These are phyloP conservation scores for Liolophura sinensis DNA, from an alignment of 1,140 invertebrate species.

Conservation along the genomic window DNA sequence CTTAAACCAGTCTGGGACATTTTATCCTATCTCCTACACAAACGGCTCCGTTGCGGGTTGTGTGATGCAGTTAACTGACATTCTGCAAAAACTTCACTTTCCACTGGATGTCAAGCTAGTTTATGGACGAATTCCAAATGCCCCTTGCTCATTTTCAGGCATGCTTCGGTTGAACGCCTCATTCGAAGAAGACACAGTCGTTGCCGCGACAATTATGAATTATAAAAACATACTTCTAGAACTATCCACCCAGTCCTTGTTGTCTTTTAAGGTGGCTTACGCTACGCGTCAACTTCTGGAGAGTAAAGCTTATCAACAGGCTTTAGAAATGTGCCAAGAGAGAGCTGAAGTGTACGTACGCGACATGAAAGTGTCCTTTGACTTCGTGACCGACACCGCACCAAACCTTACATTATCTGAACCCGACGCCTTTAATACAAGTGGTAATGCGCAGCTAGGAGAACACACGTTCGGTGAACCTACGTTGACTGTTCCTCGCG, in stretches of 20 bases:
- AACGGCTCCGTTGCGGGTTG: constrained; percentile 12
- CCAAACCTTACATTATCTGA: neutral
- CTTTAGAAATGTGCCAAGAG: constrained; percentile 25
- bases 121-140: constrained; percentile 30
- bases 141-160: constrained; percentile 35
- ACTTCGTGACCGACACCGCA: constrained; percentile 11
- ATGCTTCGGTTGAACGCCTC: constrained; percentile 23
- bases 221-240: constrained; percentile 33
- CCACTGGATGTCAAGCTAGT: constrained; percentile 33
- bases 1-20: constrained; percentile 27
- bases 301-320: constrained; percentile 20
- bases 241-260: constrained; percentile 23
- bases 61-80: constrained; percentile 29
- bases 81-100: constrained; percentile 20
- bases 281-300: constrained; percentile 16
- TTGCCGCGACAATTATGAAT: constrained; percentile 33
- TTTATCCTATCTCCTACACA: constrained; percentile 27
- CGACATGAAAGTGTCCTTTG: constrained; percentile 30
- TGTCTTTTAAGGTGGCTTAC: constrained; percentile 26
- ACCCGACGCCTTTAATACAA: neutral
- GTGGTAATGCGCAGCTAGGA: neutral
- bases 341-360: constrained; percentile 29
- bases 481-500: constrained; percentile 2
- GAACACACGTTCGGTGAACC: neutral
- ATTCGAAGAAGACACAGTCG: constrained; percentile 28